A percentile compares a stretch with the other conserved stretches of the same genome.
phyloP scores from a whole-genome alignment of 2,888 invertebrate species.

The Himalopsyche kuldschensis region DNA sequence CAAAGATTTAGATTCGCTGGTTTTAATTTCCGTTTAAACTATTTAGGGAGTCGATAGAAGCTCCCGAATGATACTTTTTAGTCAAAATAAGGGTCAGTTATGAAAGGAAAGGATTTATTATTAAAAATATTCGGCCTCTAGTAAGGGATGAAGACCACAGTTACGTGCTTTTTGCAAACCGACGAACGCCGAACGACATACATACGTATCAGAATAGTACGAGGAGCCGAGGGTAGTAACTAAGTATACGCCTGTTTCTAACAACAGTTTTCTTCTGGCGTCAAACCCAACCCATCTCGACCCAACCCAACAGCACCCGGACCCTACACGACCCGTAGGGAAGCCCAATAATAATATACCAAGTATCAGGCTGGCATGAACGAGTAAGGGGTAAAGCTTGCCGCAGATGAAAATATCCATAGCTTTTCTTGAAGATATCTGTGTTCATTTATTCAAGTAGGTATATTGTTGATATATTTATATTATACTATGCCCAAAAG shows the following conservation, averaged over 20 bases:
- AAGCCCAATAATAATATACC: constrained; percentile 35
- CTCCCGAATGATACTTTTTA: background rate
- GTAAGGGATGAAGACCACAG: background rate
- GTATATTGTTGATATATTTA: too few species aligned
- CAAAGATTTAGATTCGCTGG: too few species aligned
- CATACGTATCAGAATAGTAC: constrained; percentile 5
- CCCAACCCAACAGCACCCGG: constrained; percentile 21
- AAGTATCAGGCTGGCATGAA: constrained; percentile 22
- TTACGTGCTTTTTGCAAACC: constrained; percentile 6
- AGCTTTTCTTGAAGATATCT: too few species aligned
- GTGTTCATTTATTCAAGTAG: too few species aligned
- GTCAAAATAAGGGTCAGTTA: background rate
- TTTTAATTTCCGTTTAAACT: background rate
- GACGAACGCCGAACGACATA: constrained; percentile 9
- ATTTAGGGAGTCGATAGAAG: background rate
- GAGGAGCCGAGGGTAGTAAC: constrained; percentile 10
- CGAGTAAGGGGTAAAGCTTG: constrained; percentile 5
- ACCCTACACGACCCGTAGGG: constrained; percentile 33
- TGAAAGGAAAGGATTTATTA: background rate
- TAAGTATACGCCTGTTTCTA: constrained; percentile 19
- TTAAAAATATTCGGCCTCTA: background rate
- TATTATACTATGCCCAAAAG: too few species aligned
- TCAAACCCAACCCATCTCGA: constrained; percentile 27
- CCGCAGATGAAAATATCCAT: background rate
- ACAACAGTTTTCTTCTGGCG: constrained; percentile 32